Percentiles rank a stretch among this genome's conserved stretches.
Conservation (phyloP, 2,113 vertebrate genomes). For the Todiramphus chloris region DNA sequence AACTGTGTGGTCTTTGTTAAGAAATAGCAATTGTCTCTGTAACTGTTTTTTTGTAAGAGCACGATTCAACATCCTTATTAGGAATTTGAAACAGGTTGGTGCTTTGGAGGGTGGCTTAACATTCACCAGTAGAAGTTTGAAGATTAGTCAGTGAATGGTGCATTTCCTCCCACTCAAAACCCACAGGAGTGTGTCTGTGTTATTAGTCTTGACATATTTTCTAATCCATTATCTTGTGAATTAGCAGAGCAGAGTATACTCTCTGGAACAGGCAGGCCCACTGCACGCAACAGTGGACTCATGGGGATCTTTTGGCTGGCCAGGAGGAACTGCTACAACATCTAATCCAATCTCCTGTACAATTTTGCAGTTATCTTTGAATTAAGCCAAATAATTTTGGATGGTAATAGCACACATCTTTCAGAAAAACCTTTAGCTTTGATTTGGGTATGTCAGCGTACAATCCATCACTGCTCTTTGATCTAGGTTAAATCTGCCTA, state of each 20-base stretch:
- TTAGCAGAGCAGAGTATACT: constrained; percentile 1
- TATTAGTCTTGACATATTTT: constrained; percentile 53
- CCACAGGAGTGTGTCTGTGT: constrained; percentile 32
- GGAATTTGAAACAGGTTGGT: constrained; percentile 39
- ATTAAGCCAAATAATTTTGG: neutral
- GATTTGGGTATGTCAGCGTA: neutral
- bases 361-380: constrained; percentile 11
- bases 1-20: neutral
- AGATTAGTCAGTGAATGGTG: constrained; percentile 55
- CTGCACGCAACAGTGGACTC: neutral
- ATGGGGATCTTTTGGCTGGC: neutral
- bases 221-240: constrained; percentile 43
- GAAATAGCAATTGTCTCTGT: neutral
- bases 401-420: neutral
- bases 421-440: neutral
- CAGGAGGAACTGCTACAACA: neutral
- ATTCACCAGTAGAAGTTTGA: constrained; percentile 44
- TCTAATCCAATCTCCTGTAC: neutral
- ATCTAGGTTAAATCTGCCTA: neutral
- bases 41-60: neutral
- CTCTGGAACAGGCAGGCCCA: neutral
- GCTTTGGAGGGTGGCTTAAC: constrained; percentile 19
- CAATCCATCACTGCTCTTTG: neutral
- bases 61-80: constrained; percentile 30
- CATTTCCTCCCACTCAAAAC: constrained; percentile 54